Evolutionary conservation across 2,113 vertebrate species (phyloP).

Genomic region (Calyptomena viridis): DNA sequence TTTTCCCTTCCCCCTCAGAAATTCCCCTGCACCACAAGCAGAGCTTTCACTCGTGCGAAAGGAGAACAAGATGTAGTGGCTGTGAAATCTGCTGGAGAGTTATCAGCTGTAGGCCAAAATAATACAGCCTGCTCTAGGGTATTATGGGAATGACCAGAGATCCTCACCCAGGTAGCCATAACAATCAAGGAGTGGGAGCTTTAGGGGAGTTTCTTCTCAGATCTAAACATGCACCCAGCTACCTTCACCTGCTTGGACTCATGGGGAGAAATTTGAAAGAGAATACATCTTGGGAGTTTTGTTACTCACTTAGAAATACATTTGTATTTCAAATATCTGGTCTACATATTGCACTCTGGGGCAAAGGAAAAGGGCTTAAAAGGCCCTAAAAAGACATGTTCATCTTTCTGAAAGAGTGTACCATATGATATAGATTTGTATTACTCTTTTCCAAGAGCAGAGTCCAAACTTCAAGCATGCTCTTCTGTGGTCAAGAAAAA

Average conservation of each 20-base stretch:
- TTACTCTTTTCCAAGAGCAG: background rate
- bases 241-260: background rate
- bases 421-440: background rate
- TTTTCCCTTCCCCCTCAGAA: slow-evolving; percentile 16
- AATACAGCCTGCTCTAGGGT: background rate
- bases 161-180: background rate
- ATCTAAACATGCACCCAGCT: background rate
- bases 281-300: background rate
- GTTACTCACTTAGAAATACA: background rate
- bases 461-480: background rate
- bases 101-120: background rate
- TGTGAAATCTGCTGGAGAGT: background rate
- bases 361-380: background rate
- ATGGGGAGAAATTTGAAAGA: background rate
- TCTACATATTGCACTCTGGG: background rate
- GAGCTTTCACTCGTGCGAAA: slow-evolving; percentile 9
- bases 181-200: background rate
- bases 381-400: background rate
- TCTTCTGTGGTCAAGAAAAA: background rate
- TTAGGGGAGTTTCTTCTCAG: background rate
- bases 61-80: background rate
- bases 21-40: background rate
- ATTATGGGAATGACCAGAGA: background rate
- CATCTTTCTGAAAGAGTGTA: background rate
- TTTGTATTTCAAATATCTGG: background rate